These are phyloP conservation scores for Sebastes schlegelii DNA, from an alignment of 2,113 vertebrate genomes.

Conservation along the genomic window DNA sequence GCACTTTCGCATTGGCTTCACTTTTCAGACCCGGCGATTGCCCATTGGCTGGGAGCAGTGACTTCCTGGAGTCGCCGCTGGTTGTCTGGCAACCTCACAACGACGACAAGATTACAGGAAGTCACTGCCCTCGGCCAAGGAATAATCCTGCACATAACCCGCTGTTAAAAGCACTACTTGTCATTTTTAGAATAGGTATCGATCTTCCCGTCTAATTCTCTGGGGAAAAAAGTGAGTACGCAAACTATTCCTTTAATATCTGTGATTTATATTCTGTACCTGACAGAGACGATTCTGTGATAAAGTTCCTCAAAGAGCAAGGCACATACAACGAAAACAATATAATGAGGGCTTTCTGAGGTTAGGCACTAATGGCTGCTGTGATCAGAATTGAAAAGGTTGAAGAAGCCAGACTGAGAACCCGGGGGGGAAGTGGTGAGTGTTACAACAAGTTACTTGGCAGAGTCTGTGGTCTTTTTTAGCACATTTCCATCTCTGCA, in stretches of 20 bases:
- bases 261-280: background rate
- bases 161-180: background rate
- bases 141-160: background rate
- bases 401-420: slow-evolving; percentile 11
- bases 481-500: slow-evolving; percentile 38
- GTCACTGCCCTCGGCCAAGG: no score
- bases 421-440: slow-evolving; percentile 1
- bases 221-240: background rate
- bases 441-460: slow-evolving; percentile 37
- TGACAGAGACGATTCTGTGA: background rate
- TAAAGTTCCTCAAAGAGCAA: slow-evolving; percentile 8
- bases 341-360: slow-evolving; percentile 19
- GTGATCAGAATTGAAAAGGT: slow-evolving; percentile 38
- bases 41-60: no score
- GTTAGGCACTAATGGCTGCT: slow-evolving; percentile 9
- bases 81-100: no score
- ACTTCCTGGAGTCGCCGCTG: no score
- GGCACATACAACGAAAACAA: slow-evolving; percentile 7
- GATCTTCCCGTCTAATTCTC: background rate
- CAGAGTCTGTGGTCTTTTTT: slow-evolving; percentile 33
- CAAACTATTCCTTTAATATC: background rate
- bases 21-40: no score
- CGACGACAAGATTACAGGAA: no score
- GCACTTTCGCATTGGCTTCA: no score
- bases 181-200: background rate